These are phyloP conservation scores for Eilema sororculum DNA, from an alignment of 2,888 invertebrate species.

Conservation along the genomic window DNA sequence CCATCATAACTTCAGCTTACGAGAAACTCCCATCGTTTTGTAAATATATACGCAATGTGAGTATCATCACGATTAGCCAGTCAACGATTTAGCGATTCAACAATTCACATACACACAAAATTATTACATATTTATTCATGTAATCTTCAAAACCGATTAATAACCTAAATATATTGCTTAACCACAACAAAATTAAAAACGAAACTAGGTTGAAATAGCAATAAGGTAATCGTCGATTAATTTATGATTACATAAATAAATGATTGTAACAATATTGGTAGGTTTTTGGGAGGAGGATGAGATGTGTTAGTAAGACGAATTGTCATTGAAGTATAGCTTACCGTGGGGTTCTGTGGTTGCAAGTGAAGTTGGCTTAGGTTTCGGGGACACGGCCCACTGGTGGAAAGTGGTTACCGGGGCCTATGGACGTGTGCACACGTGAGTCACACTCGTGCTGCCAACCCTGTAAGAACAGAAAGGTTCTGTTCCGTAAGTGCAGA, in stretches of 20 bases:
- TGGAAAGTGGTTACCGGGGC: too few relatives aligned
- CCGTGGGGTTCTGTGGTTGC: too few relatives aligned
- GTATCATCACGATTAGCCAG: slow-evolving; percentile 1
- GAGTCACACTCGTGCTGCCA: too few relatives aligned
- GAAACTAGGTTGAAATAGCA: slow-evolving; percentile 60
- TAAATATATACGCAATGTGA: slow-evolving; percentile 15
- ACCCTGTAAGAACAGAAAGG: too few relatives aligned
- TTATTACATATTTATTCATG: slow-evolving; percentile 51
- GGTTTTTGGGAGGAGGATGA: slow-evolving; percentile 58
- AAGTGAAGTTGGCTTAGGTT: too few relatives aligned
- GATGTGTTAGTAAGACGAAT: neutral
- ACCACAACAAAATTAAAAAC: slow-evolving; percentile 56
- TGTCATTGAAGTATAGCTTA: too few relatives aligned
- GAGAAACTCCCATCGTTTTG: slow-evolving; percentile 27
- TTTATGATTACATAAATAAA: slow-evolving; percentile 67
- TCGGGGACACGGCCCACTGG: too few relatives aligned
- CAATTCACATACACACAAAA: slow-evolving; percentile 32
- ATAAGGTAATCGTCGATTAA: slow-evolving; percentile 64
- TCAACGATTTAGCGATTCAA: neutral
- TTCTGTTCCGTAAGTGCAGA: too few relatives aligned
- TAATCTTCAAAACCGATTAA: slow-evolving; percentile 49
- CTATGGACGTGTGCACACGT: too few relatives aligned
- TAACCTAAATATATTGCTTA: slow-evolving; percentile 52
- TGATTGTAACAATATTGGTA: slow-evolving; percentile 70
- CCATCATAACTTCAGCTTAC: slow-evolving; percentile 21